A percentile compares a stretch with the other conserved stretches of the same genome.
Evolutionary conservation across 2,113 vertebrate genomes (phyloP).

Genomic region (Dolichotis patagonum): DNA sequence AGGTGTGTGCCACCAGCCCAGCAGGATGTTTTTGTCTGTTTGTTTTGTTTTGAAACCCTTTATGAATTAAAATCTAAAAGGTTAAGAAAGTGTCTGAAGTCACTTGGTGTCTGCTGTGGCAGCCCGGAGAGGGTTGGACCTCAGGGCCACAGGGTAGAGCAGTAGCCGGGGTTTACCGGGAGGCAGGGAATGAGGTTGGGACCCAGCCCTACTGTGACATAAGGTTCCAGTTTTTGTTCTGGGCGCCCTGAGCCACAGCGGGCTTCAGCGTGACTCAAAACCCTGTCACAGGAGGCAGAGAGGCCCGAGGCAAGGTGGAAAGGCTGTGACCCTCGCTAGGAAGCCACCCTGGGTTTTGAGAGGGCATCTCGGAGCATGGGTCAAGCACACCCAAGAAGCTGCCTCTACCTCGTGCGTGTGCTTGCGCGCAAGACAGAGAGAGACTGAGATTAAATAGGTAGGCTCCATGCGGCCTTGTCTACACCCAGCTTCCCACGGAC

Average conservation of each 20-base stretch:
- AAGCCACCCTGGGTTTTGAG: neutral
- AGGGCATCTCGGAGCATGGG: neutral
- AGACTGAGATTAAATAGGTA: neutral
- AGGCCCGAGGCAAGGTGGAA: neutral
- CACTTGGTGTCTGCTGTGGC: too few species aligned
- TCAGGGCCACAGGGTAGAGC: neutral
- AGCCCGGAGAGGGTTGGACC: neutral
- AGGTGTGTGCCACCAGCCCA: too few species aligned
- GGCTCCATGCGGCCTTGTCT: neutral
- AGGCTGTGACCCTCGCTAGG: too few species aligned
- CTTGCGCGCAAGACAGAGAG: neutral
- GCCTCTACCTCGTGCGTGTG: neutral
- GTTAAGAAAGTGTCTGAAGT: neutral
- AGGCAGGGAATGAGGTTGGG: neutral
- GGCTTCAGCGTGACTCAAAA: neutral
- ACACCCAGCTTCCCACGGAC: too few species aligned
- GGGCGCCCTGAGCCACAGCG: neutral
- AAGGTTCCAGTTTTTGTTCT: neutral
- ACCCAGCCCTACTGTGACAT: fast-evolving
- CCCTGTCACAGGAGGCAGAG: fast-evolving
- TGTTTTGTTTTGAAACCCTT: neutral
- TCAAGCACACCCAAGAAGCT: neutral
- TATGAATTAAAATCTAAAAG: neutral
- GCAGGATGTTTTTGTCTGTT: neutral
- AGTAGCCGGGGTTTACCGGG: neutral